Evolutionary conservation across 2,888 invertebrate species (phyloP).

Genomic region (Cactoblastis cactorum): DNA sequence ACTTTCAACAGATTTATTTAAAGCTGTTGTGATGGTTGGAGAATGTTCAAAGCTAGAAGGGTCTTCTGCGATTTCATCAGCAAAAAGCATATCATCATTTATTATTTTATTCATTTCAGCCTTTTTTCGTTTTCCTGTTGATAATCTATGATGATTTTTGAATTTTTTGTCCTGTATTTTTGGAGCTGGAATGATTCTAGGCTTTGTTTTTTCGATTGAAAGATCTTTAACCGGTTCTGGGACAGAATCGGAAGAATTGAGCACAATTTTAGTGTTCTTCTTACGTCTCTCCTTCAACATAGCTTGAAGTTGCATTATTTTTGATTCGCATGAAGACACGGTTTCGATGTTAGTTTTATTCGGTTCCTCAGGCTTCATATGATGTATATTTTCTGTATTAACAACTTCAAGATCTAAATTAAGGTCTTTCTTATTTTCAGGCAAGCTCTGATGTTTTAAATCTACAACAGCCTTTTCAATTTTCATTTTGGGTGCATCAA

Average conservation of each 20-base stretch:
- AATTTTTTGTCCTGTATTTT: conserved; percentile 37
- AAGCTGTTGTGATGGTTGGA: conserved; percentile 21
- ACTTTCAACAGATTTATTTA: conserved; percentile 13
- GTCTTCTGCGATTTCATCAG: conserved; percentile 44
- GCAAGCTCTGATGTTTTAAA: neutral
- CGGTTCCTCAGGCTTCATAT: neutral
- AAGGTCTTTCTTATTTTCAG: neutral
- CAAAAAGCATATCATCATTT: conserved; percentile 46
- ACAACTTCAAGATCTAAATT: neutral
- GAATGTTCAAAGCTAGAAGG: conserved; percentile 42
- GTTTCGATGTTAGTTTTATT: conserved; percentile 25
- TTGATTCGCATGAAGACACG: conserved; percentile 59
- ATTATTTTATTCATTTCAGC: conserved; percentile 38
- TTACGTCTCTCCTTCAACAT: conserved; percentile 42
- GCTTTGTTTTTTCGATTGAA: conserved; percentile 21
- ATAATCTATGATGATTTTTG: conserved; percentile 40
- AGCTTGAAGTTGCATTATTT: conserved; percentile 53
- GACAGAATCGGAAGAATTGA: conserved; percentile 22
- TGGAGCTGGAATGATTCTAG: conserved; percentile 27
- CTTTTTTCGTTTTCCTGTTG: conserved; percentile 36
- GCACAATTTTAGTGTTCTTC: conserved; percentile 25
- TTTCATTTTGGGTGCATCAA: conserved; percentile 43
- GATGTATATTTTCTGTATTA: neutral
- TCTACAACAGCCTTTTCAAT: conserved; percentile 30
- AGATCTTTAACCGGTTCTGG: conserved; percentile 20